Evolutionary conservation across 2,888 invertebrate species (phyloP), one percentile per base, ranked within the genome.

Genomic region (Lycia hirtaria): DNA sequence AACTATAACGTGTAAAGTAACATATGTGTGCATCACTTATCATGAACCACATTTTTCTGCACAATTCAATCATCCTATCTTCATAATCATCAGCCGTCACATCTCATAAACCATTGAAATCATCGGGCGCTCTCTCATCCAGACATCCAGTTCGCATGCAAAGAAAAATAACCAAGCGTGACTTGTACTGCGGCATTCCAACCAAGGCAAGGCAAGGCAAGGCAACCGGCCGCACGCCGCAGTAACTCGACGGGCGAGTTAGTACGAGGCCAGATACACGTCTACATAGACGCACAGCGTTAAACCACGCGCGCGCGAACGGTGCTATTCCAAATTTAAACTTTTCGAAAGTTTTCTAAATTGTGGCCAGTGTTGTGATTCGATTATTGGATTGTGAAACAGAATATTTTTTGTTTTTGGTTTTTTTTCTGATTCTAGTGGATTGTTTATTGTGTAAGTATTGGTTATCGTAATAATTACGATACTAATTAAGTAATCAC

Each of bases 231-330:
- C 56, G 59, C n/a, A n/a, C n/a, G 62, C 64, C 65, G 71, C 67
- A 60, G 64, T 50, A 69, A 68, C 75, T 71, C 71, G 74, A 73
- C 70, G 65, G 70, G 33, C 37, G 44, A 38, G 45, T 81, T 88
- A 91, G 91, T 91, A 88, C 81, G 90, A 90, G 89, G 88, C 87
- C 87, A 82, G 82, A 81, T 83, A 78, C 78, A 78, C 77, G 72
- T 72, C 73, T 62, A 80, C 74, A 74, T 81, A 80, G 87, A 87
- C 91, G 90, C 78, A 69, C 64, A 75, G 73, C 71, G 68, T 45
- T 44, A 54, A 64, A 63, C 68, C 69, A 68, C 70, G 73, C 71
- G 71, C 81, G 81, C 82, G 78, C 74, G 68, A 80, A 76, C 76
- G 74, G 78, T 52, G 30, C 52, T 79, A 80, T 71, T 73, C 71